phyloP scores from a whole-genome alignment of 1,140 invertebrate species.

The Polypedilum pembai region DNA sequence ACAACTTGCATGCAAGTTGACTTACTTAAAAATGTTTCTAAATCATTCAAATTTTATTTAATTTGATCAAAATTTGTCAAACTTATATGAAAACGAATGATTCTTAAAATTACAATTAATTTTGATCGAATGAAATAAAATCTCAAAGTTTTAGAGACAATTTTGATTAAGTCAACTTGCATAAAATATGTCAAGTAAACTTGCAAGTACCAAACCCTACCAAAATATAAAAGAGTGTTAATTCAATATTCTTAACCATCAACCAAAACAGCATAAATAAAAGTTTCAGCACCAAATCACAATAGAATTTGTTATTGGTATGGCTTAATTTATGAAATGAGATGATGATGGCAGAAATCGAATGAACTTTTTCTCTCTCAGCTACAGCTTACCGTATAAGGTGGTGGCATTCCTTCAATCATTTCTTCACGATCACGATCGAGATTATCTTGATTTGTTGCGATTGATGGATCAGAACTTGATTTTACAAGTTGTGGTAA shows the following conservation, averaged over 20 bases:
- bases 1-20: too few species aligned
- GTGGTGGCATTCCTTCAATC: conserved; percentile 56
- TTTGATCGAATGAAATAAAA: too few species aligned
- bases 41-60: too few species aligned
- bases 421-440: conserved; percentile 50
- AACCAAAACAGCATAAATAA: not conserved
- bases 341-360: conserved; percentile 8
- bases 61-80: too few species aligned
- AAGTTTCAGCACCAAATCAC: not conserved
- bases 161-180: too few species aligned
- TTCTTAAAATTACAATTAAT: too few species aligned
- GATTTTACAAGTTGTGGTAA: conserved; percentile 67
- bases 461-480: conserved; percentile 74
- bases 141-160: too few species aligned
- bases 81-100: too few species aligned
- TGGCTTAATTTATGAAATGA: not conserved
- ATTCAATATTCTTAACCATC: conserved; percentile 22
- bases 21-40: too few species aligned
- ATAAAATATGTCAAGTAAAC: too few species aligned
- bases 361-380: not conserved
- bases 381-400: conserved; percentile 61
- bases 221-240: not conserved
- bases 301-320: not conserved
- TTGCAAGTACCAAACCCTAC: too few species aligned
- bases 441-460: conserved; percentile 55